Conservation (phyloP, 2,888 invertebrate genomes). For the Chironomus tentans region DNA sequence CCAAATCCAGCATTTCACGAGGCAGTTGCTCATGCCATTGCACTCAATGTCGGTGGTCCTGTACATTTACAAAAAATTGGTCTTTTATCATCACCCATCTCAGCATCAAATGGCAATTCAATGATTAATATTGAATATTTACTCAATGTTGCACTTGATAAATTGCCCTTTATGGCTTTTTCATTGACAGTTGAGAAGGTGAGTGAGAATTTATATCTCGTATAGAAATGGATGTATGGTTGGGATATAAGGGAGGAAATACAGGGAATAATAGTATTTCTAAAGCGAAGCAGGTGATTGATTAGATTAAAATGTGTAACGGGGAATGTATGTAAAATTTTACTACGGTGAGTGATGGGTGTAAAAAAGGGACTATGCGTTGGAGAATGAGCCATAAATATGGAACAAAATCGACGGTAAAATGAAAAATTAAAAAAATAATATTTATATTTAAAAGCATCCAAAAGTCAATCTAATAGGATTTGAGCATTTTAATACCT, state of each 20-base stretch:
- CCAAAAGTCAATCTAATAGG: too few relatives aligned
- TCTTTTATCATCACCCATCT: constrained; percentile 53
- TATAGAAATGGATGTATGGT: background rate
- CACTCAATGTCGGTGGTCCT: constrained; percentile 66
- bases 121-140: constrained; percentile 43
- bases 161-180: constrained; percentile 68
- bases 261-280: too few relatives aligned
- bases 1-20: constrained; percentile 83
- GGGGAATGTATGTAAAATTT: too few relatives aligned
- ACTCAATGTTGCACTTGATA: constrained; percentile 67
- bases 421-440: too few relatives aligned
- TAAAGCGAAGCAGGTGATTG: too few relatives aligned
- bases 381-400: too few relatives aligned
- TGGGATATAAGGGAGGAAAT: background rate
- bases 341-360: too few relatives aligned
- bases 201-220: constrained; percentile 30
- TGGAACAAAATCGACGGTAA: too few relatives aligned
- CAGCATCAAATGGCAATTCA: constrained; percentile 30
- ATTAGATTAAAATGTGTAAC: too few relatives aligned
- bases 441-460: too few relatives aligned
- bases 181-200: constrained; percentile 73
- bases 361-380: too few relatives aligned
- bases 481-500: too few relatives aligned
- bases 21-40: constrained; percentile 71
- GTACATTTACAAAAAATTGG: constrained; percentile 65